phyloP scores from a whole-genome alignment of 2,113 vertebrate genomes.

The Ciconia stormi region DNA sequence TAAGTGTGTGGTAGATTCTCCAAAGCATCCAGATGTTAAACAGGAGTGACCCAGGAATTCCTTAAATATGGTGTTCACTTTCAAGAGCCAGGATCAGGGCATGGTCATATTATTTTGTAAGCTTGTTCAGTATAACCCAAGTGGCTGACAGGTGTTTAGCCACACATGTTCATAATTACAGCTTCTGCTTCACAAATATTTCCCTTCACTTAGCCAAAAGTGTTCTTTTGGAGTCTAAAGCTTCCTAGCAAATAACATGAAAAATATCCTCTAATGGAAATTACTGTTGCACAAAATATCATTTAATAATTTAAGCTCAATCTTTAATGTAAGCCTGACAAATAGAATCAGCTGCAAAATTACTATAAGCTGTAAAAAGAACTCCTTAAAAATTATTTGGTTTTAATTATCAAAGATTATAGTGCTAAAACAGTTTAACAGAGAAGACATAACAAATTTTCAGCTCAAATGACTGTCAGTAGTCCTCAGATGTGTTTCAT shows the following conservation, averaged over 20 bases:
- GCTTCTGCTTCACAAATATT: constrained; percentile 37
- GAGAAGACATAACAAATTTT: constrained; percentile 27
- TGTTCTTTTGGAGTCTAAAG: constrained; percentile 6
- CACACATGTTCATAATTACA: constrained; percentile 2
- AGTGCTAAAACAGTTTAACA: constrained; percentile 10
- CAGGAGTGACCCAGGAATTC: neutral
- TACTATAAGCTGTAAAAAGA: neutral
- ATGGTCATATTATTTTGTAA: neutral
- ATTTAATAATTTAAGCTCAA: constrained; percentile 45
- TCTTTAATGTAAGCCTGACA: neutral
- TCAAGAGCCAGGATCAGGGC: neutral
- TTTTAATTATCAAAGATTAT: constrained; percentile 40
- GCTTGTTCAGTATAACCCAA: neutral
- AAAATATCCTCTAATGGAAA: constrained; percentile 30
- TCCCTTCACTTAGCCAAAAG: constrained; percentile 15
- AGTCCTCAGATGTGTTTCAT: neutral
- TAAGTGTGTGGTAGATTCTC: neutral
- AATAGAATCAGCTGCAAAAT: constrained; percentile 22
- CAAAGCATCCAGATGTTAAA: neutral
- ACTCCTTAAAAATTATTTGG: constrained; percentile 7
- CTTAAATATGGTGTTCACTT: neutral
- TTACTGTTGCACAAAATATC: neutral
- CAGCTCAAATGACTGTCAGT: neutral
- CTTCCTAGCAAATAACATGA: neutral
- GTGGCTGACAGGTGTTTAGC: constrained; percentile 12